Percentiles rank a stretch among this genome's conserved stretches.
Conservation (phyloP, 1,140 invertebrate genomes). For the Brachionus rubens region DNA sequence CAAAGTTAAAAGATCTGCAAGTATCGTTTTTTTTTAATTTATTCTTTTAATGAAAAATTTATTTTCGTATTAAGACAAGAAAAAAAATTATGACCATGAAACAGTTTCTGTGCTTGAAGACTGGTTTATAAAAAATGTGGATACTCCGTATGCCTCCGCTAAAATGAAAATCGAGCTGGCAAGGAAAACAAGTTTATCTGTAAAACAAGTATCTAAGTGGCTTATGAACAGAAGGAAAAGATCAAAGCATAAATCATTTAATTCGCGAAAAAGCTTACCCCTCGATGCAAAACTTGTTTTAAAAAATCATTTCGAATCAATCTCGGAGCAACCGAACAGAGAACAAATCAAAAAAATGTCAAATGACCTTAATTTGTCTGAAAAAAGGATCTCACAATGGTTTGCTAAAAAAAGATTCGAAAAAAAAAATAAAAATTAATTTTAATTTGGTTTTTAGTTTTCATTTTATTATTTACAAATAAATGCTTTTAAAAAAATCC, state of each 20-base stretch:
- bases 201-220: slow-evolving; percentile 25
- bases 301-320: slow-evolving; percentile 20
- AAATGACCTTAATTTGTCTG: not conserved
- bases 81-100: slow-evolving; percentile 29
- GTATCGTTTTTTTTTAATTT: not conserved
- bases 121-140: slow-evolving; percentile 1
- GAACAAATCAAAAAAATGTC: slow-evolving; percentile 10
- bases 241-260: slow-evolving; percentile 11
- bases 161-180: slow-evolving; percentile 3
- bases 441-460: slow-evolving; percentile 7
- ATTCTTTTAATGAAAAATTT: too few species aligned
- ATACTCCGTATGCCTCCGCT: not conserved
- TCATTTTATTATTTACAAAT: not conserved
- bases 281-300: slow-evolving; percentile 26
- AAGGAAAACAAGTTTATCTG: slow-evolving; percentile 16
- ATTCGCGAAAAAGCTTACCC: not conserved
- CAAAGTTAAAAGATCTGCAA: slow-evolving; percentile 11
- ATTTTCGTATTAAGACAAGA: slow-evolving; percentile 15
- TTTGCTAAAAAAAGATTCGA: slow-evolving; percentile 33
- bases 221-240: slow-evolving; percentile 16
- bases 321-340: slow-evolving; percentile 12
- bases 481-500: not conserved
- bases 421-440: slow-evolving; percentile 21
- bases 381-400: slow-evolving; percentile 24
- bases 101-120: not conserved